Base-by-base conservation (phyloP, 2,113 vertebrate species). In the Lontra canadensis region DNA sequence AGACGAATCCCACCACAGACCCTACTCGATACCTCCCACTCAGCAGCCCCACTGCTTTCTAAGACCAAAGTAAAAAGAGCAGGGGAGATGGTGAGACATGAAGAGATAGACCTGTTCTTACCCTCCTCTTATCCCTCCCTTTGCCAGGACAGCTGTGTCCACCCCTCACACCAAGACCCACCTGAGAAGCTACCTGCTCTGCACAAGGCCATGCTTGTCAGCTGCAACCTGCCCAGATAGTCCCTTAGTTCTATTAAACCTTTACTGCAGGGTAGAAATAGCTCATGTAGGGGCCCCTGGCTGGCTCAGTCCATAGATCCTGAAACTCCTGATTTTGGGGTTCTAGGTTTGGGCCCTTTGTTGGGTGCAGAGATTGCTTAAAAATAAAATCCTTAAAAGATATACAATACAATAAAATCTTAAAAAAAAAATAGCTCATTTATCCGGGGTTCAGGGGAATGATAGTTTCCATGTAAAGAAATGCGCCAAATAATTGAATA, bases 401-500 rank as follows among this genome's bases (percentile, higher is more conserved):
- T 78, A 69, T 21, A 69, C 29, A 74, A 47, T 78, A 47, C 31
- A 78, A 78, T 21, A n/a, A 69, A 42, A 57, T 57, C 55, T 57
- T 57, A 21, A 71, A 71, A 20, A 74, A 74, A 7, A 83, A 44
- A 85, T 1, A 76, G 25, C 81, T 90, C 55, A 49, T 59, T 55
- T 39, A 82, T 73, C n/a, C 78, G 9, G 1, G 20, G 39, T 83
- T 25, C 81, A 39, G 71, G n/a, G 79, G 20, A 93, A 73, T 63
- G 34, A 42, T 55, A 74, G 39, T 14, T 25, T 74, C 83, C 65
- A 57, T 59, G 14, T 31, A 63, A 4, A 20, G 47, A 95, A 94
- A 57, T 83, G 67, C 18, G 65, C 23, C 91, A 67, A 18, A 76
- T 83, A 93, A 90, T 14, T 23, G 36, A 95, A 65, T 36, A n/a